Evolutionary conservation across 1,140 invertebrate genomes (phyloP), one percentile per base, ranked within the genome.

Genomic region (Cherax quadricarinatus): DNA sequence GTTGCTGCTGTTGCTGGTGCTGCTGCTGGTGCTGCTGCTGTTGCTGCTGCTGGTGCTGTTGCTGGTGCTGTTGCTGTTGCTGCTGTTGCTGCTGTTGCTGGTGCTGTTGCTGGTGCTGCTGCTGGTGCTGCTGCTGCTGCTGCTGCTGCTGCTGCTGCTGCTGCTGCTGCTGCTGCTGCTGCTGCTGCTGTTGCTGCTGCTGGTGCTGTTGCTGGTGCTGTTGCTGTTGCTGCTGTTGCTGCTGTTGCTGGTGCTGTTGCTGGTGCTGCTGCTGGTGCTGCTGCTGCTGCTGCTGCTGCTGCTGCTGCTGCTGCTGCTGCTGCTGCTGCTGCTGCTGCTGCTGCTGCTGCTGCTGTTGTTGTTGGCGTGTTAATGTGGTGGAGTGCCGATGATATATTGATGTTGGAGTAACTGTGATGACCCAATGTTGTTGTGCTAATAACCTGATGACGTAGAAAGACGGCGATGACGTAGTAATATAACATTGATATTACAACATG

Each of bases 291-390:
- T 73, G 18, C 24, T 73, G 18, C 18, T 73, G 12, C n/a, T 70
- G 12, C n/a, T n/a, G 12, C n/a, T 70, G 12, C n/a, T 70, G 12
- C n/a, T 70, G 12, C 66, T 70, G 12, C n/a, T 70, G 12, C 12
- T 70, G 66, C n/a, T 12, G 12, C n/a, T 70, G 66, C n/a, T 70
- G 66, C 66, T 70, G 66, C 66, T n/a, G 66, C 66, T 70, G n/a
- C 66, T 70, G 66, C 66, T 70, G 66, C 66, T 70, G 66, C 66
- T 70, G 12, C 66, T 70, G 66, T 70, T 70, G 66, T 70, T 70
- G n/a, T 70, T 70, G n/a, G 12, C 66, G 66, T 70, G 66, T 70
- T 70, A n/a, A 14, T 41, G 30, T 41, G 30, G 30, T 41, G 30
- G 30, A 41, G 30, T 41, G 30, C 30, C 30, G 2, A 41, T 41